Percentiles rank a stretch among this genome's conserved stretches.
These are phyloP conservation scores for Dryadula phaetusa DNA, from an alignment of 2,888 invertebrate species.

Conservation along the genomic window DNA sequence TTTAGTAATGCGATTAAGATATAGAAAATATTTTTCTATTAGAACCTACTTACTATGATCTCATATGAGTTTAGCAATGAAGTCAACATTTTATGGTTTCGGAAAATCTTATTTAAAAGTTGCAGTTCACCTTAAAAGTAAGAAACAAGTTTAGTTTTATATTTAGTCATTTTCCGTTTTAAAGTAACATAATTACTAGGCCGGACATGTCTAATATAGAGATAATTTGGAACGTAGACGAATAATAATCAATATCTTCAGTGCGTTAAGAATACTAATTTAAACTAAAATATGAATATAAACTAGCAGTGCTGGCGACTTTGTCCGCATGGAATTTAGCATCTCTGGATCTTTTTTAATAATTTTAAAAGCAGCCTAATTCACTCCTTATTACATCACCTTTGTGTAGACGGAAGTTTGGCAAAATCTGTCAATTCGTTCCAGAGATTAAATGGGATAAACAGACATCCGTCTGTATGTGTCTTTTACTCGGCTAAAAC, in stretches of 20 bases:
- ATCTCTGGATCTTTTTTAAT: no score
- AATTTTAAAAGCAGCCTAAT: no score
- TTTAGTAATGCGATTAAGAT: constrained; percentile 16
- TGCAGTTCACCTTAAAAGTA: background rate
- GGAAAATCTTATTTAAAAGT: background rate
- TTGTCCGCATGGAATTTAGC: no score
- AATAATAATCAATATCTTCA: background rate
- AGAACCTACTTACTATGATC: background rate
- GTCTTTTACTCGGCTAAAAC: no score
- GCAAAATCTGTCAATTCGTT: no score
- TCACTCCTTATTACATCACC: no score
- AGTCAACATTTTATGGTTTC: constrained; percentile 1
- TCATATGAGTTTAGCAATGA: background rate
- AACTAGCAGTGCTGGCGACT: no score
- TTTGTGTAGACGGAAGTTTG: no score
- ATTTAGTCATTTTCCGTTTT: constrained; percentile 23
- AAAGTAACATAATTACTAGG: constrained; percentile 4
- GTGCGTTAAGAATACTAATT: background rate
- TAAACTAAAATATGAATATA: no score
- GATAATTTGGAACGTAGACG: constrained; percentile 2
- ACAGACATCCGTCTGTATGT: no score
- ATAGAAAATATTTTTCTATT: background rate
- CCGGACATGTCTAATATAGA: background rate
- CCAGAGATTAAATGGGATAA: no score
- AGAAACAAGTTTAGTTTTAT: background rate